Evolutionary conservation across 2,888 invertebrate genomes (phyloP).

Genomic region (Norana najaformis): DNA sequence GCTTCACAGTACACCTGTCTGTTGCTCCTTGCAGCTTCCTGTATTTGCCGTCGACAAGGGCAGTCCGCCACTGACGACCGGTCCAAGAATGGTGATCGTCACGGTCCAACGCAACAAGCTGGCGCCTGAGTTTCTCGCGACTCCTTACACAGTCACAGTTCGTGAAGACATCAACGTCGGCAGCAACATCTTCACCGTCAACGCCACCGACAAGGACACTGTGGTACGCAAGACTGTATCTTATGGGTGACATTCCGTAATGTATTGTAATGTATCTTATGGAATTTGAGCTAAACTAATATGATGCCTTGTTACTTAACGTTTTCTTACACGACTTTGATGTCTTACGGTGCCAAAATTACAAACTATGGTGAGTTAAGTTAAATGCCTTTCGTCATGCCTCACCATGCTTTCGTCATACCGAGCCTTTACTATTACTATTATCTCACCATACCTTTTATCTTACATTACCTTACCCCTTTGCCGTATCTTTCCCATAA

Average conservation of each 20-base stretch:
- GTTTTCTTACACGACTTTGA: neutral
- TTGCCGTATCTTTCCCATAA: no score
- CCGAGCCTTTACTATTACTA: neutral
- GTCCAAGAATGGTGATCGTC: constrained; percentile 41
- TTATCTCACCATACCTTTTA: neutral
- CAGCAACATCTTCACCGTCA: constrained; percentile 46
- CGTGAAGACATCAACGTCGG: constrained; percentile 45
- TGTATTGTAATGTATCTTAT: neutral
- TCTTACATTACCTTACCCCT: neutral
- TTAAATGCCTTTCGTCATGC: no score
- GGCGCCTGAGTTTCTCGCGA: constrained; percentile 49
- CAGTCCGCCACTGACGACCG: constrained; percentile 39
- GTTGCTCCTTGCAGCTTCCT: constrained; percentile 38
- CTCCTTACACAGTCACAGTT: constrained; percentile 34
- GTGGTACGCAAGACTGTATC: constrained; percentile 23
- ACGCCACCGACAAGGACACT: constrained; percentile 47
- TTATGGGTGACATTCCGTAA: neutral
- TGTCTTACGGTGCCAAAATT: neutral
- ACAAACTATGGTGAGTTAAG: no score
- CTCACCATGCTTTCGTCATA: neutral
- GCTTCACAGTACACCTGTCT: neutral
- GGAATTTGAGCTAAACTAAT: neutral
- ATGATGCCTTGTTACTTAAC: neutral
- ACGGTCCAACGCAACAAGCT: constrained; percentile 49
- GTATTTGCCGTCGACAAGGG: constrained; percentile 42